A percentile compares a stretch with the other conserved stretches of the same genome.
These are phyloP conservation scores for Uria aalge DNA, from an alignment of 2,113 vertebrate species.

Conservation along the genomic window DNA sequence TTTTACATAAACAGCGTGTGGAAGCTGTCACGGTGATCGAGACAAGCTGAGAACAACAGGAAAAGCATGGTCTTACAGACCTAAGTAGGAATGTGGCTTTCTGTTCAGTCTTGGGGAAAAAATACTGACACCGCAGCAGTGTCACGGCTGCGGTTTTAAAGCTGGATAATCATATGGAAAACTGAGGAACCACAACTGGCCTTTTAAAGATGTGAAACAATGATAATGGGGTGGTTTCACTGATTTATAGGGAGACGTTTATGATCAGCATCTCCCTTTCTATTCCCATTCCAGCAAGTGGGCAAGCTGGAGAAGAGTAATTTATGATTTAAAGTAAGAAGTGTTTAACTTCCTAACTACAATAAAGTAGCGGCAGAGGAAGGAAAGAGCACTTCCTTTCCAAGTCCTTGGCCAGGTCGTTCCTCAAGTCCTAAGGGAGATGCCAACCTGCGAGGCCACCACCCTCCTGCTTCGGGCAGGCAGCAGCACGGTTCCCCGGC, in stretches of 20 bases:
- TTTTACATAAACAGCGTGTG: not conserved
- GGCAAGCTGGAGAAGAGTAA: not conserved
- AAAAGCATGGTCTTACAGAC: fast-evolving
- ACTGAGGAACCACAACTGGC: not conserved
- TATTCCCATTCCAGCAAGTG: fast-evolving
- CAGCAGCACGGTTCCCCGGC: fast-evolving
- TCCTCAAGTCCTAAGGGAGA: not conserved
- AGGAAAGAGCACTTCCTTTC: not conserved
- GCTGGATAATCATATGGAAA: not conserved
- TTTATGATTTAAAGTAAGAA: not conserved
- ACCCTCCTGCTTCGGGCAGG: not conserved
- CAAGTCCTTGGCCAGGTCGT: not conserved
- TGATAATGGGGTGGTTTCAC: not conserved
- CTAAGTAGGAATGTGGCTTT: not conserved
- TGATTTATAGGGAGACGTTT: not conserved
- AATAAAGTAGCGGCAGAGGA: not conserved
- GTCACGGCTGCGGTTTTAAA: fast-evolving
- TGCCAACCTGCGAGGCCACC: not conserved
- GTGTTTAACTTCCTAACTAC: not conserved
- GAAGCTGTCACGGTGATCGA: not conserved
- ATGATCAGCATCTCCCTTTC: not conserved
- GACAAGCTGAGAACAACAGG: not conserved
- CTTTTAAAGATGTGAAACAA: not conserved
- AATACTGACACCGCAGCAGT: not conserved
- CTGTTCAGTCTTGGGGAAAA: not conserved